These are phyloP conservation scores for Enhydra lutris DNA, from an alignment of 2,113 vertebrate genomes.

Conservation along the genomic window DNA sequence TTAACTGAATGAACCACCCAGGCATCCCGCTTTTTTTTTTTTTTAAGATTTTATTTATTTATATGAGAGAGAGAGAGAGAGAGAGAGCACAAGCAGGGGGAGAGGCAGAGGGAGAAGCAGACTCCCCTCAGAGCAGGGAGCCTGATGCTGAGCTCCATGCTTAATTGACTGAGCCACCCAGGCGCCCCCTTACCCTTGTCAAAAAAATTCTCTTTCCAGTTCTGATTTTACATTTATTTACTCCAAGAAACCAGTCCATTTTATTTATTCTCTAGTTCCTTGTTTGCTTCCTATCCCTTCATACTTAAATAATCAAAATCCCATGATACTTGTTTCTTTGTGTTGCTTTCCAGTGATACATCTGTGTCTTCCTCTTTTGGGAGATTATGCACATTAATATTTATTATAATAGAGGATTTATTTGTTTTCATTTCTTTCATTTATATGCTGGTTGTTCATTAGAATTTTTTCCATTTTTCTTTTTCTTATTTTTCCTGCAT, in stretches of 20 bases:
- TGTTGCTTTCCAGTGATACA: background rate
- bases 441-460: background rate
- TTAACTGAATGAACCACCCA: too few species aligned
- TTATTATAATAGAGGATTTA: background rate
- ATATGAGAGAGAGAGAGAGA: too few species aligned
- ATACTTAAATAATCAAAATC: background rate
- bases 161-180: background rate
- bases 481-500: background rate
- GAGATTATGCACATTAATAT: background rate
- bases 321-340: background rate
- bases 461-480: background rate
- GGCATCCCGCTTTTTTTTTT: too few species aligned
- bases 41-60: too few species aligned
- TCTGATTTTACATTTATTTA: background rate
- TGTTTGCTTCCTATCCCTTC: background rate
- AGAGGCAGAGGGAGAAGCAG: too few species aligned
- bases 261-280: conserved; percentile 1
- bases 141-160: background rate
- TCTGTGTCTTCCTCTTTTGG: background rate
- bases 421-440: background rate
- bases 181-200: background rate
- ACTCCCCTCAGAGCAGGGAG: too few species aligned
- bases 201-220: background rate
- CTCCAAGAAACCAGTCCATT: background rate
- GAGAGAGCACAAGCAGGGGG: too few species aligned